Evolutionary conservation across 2,113 vertebrate genomes (phyloP).

Genomic region (Podarcis cretensis): DNA sequence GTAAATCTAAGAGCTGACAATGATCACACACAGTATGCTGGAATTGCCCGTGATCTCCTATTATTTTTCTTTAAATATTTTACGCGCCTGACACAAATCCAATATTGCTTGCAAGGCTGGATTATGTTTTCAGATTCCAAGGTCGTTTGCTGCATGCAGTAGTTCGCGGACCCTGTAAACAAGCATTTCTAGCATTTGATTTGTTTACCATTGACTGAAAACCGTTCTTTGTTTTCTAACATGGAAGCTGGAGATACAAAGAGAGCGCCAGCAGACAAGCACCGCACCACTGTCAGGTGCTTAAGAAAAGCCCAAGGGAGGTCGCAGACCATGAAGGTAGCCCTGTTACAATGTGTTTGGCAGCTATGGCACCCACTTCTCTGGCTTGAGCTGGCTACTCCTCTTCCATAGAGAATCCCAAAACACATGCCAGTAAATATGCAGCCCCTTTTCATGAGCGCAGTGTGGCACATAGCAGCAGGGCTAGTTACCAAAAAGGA

Average conservation of each 20-base stretch:
- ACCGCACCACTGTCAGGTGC: not conserved
- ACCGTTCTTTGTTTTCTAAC: not conserved
- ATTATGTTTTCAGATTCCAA: constrained; percentile 62
- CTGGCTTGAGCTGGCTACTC: not conserved
- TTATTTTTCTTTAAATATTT: constrained; percentile 74
- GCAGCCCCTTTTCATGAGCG: not conserved
- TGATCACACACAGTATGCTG: constrained; percentile 13
- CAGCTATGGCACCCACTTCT: not conserved
- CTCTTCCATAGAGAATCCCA: not conserved
- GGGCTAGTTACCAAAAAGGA: too few relatives aligned
- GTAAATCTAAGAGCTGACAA: constrained; percentile 63
- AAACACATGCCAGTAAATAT: not conserved
- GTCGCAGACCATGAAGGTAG: not conserved
- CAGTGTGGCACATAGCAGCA: not conserved
- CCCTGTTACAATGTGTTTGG: not conserved
- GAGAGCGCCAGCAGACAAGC: not conserved
- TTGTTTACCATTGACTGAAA: not conserved
- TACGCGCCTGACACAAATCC: constrained; percentile 60
- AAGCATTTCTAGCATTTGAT: constrained; percentile 5
- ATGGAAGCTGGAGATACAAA: not conserved
- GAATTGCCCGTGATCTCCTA: constrained; percentile 52
- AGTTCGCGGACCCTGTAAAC: constrained; percentile 45
- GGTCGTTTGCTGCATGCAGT: constrained; percentile 46
- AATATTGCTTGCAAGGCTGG: constrained; percentile 53
- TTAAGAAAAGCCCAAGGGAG: not conserved